Conservation (phyloP, 2,113 vertebrate genomes). For the Ctenomys sociabilis region DNA sequence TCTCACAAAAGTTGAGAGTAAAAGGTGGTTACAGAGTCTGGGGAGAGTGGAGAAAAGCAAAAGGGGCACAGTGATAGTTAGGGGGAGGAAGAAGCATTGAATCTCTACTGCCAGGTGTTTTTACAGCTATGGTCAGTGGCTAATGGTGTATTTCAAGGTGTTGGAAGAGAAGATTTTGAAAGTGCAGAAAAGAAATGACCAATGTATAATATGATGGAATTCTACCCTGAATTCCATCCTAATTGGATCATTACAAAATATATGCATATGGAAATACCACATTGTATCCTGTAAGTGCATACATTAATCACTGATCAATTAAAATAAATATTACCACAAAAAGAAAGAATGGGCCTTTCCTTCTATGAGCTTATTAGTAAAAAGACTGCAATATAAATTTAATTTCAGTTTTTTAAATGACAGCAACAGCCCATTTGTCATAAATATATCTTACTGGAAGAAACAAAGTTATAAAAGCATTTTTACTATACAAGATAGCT, state of each 20-base stretch:
- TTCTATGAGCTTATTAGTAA: constrained; percentile 42
- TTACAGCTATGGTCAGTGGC: neutral
- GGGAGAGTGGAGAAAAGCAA: neutral
- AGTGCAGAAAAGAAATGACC: neutral
- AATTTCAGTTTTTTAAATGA: constrained; percentile 36
- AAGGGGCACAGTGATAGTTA: neutral
- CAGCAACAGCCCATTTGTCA: constrained; percentile 16
- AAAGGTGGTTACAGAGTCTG: neutral
- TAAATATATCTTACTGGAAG: neutral
- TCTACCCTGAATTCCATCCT: neutral
- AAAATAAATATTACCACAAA: neutral
- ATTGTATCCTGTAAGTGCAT: neutral
- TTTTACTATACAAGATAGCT: constrained; percentile 42
- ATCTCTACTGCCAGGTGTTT: neutral
- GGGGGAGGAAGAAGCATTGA: neutral
- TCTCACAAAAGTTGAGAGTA: neutral
- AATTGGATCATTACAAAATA: neutral
- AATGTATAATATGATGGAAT: neutral
- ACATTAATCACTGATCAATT: neutral
- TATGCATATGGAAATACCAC: neutral
- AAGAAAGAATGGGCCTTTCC: neutral
- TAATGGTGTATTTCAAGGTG: neutral
- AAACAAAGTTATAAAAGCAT: constrained; percentile 28
- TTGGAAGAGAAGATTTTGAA: neutral
- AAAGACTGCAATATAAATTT: constrained; percentile 18